These are phyloP conservation scores for Nyctereutes procyonoides DNA, from an alignment of 2,113 vertebrate genomes.

Conservation along the genomic window DNA sequence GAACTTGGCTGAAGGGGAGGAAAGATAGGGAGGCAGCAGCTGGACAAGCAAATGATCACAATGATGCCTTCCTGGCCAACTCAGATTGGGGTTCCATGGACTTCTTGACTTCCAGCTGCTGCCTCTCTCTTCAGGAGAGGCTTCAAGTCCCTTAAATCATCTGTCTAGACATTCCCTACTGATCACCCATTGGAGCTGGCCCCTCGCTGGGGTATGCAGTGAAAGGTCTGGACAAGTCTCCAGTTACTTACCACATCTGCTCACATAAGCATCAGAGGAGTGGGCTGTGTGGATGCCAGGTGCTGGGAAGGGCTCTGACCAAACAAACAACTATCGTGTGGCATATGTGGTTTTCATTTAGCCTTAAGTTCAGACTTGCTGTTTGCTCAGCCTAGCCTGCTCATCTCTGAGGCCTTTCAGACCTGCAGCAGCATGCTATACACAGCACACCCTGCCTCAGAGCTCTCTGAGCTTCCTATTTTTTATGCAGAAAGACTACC, in stretches of 20 bases:
- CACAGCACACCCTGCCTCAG: too few species aligned
- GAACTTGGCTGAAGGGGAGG: neutral
- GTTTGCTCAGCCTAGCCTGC: neutral
- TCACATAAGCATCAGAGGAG: neutral
- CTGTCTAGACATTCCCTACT: neutral
- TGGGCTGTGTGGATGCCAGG: neutral
- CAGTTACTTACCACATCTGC: neutral
- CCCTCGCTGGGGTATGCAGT: neutral
- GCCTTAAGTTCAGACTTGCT: conserved; percentile 37
- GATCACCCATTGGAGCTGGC: neutral
- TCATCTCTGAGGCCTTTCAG: neutral
- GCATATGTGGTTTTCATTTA: neutral
- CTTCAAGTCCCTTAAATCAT: neutral
- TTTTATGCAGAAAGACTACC: neutral
- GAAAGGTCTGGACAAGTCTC: neutral
- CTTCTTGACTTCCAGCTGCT: neutral
- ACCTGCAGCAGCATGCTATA: neutral
- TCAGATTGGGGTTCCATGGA: neutral
- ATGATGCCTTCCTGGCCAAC: neutral
- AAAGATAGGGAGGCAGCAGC: neutral
- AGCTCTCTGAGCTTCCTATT: neutral
- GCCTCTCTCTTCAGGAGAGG: neutral
- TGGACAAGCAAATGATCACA: neutral
- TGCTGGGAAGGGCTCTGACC: neutral
- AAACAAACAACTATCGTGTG: neutral